phyloP scores from a whole-genome alignment of 1,140 invertebrate genomes.

The Spodoptera frugiperda region DNA sequence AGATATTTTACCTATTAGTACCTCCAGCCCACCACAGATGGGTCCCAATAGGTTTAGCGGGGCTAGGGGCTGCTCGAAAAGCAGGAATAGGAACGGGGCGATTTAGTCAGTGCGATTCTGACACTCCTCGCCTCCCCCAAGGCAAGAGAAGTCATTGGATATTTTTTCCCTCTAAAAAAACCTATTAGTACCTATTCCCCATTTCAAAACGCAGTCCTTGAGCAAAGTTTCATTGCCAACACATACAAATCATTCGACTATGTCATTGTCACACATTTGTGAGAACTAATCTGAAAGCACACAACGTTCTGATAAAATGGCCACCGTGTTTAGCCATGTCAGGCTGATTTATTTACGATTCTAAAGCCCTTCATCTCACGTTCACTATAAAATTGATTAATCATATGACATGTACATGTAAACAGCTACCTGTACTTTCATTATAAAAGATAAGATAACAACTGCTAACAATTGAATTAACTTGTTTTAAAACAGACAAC shows the following conservation, averaged over 20 bases:
- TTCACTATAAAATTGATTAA: constrained; percentile 73
- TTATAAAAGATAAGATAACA: constrained; percentile 61
- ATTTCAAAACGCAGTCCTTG: constrained; percentile 63
- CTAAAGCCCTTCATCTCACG: constrained; percentile 68
- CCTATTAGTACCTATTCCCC: too few species aligned
- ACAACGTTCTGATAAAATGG: constrained; percentile 60
- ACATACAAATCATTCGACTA: constrained; percentile 62
- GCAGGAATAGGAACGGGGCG: too few species aligned
- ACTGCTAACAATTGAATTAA: constrained; percentile 44
- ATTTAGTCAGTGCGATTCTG: too few species aligned
- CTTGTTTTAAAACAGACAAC: constrained; percentile 39
- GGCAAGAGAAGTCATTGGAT: too few species aligned
- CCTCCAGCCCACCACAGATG: too few species aligned
- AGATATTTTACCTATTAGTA: background rate
- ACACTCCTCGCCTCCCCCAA: too few species aligned
- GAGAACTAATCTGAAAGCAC: constrained; percentile 55
- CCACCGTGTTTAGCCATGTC: constrained; percentile 65
- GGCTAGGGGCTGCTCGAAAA: too few species aligned
- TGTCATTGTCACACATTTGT: constrained; percentile 70
- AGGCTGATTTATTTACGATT: constrained; percentile 66
- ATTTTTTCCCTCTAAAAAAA: too few species aligned
- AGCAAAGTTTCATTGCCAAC: constrained; percentile 53
- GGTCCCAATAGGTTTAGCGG: too few species aligned
- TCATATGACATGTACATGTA: constrained; percentile 56
- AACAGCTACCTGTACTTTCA: constrained; percentile 67